These are phyloP conservation scores for Telenomus remus DNA, from an alignment of 1,140 invertebrate species.

Conservation along the genomic window DNA sequence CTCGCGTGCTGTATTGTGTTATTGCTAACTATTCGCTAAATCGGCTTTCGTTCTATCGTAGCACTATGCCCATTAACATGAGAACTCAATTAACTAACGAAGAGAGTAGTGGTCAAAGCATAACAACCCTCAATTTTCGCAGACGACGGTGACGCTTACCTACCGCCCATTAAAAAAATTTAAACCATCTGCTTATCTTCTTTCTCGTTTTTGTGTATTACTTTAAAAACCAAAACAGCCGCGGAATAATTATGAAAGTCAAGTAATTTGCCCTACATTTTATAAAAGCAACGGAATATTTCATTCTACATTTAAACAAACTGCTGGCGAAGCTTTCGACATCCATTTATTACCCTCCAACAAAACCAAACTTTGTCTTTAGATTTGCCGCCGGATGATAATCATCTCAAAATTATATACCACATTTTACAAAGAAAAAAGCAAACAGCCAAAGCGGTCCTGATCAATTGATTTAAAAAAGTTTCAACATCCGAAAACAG, in stretches of 20 bases:
- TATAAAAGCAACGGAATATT: too few species aligned
- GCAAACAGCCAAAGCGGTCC: slow-evolving; percentile 26
- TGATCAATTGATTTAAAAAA: slow-evolving; percentile 63
- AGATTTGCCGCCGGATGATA: too few species aligned
- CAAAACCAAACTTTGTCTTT: too few species aligned
- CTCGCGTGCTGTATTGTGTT: slow-evolving; percentile 29
- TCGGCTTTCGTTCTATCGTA: slow-evolving; percentile 50
- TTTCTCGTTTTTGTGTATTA: too few species aligned
- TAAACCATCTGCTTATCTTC: too few species aligned
- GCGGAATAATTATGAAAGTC: too few species aligned
- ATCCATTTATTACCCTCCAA: too few species aligned
- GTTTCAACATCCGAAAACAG: slow-evolving; percentile 56
- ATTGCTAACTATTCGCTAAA: slow-evolving; percentile 49
- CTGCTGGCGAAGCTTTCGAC: too few species aligned
- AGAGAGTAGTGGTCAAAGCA: slow-evolving; percentile 41
- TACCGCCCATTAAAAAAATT: neutral
- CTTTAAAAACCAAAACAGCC: too few species aligned
- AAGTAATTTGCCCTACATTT: too few species aligned
- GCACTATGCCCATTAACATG: slow-evolving; percentile 49
- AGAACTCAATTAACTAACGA: slow-evolving; percentile 51
- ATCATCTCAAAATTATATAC: slow-evolving; percentile 6
- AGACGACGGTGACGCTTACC: slow-evolving; percentile 12
- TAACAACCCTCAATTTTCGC: slow-evolving; percentile 28
- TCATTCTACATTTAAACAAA: too few species aligned
- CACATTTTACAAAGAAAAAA: slow-evolving; percentile 32